A percentile compares a stretch with the other conserved stretches of the same genome.
Evolutionary conservation across 2,113 vertebrate genomes (phyloP).

Genomic region (Eptatretus burgeri): DNA sequence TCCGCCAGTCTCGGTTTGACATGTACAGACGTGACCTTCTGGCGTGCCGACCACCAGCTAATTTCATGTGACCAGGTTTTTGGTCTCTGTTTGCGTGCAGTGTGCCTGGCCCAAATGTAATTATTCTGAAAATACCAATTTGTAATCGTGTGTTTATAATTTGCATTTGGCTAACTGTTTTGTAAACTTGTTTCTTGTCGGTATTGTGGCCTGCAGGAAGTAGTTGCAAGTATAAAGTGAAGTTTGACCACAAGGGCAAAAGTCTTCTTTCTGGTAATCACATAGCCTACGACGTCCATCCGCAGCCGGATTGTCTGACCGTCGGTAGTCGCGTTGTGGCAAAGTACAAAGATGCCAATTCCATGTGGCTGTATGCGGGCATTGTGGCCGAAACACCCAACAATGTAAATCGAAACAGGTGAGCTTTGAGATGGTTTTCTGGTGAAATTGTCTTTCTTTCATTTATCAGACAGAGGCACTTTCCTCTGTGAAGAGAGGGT

Average conservation of each 20-base stretch:
- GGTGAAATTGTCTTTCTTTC: no score
- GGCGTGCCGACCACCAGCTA: no score
- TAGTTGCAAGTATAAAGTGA: slow-evolving; percentile 69
- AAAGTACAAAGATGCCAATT: slow-evolving; percentile 73
- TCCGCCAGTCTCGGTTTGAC: no score
- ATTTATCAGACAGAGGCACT: neutral
- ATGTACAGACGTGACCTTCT: no score
- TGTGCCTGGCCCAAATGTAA: no score
- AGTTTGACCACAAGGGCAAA: slow-evolving; percentile 83
- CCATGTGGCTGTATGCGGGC: slow-evolving; percentile 87
- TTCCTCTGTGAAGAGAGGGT: neutral
- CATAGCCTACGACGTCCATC: slow-evolving; percentile 72
- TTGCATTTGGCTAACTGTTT: neutral
- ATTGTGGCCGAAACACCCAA: slow-evolving; percentile 84
- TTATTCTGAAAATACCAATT: no score
- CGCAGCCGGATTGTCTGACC: slow-evolving; percentile 32
- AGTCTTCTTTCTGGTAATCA: slow-evolving; percentile 87
- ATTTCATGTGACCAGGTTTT: no score
- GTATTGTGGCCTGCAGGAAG: slow-evolving; percentile 18
- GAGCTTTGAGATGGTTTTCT: neutral
- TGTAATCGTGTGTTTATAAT: neutral
- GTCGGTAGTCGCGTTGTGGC: slow-evolving; percentile 81
- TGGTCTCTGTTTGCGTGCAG: no score
- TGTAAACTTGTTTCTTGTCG: neutral
- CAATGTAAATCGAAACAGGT: slow-evolving; percentile 76